Base-by-base conservation (phyloP, 2,113 vertebrate species). In the Ia io region DNA sequence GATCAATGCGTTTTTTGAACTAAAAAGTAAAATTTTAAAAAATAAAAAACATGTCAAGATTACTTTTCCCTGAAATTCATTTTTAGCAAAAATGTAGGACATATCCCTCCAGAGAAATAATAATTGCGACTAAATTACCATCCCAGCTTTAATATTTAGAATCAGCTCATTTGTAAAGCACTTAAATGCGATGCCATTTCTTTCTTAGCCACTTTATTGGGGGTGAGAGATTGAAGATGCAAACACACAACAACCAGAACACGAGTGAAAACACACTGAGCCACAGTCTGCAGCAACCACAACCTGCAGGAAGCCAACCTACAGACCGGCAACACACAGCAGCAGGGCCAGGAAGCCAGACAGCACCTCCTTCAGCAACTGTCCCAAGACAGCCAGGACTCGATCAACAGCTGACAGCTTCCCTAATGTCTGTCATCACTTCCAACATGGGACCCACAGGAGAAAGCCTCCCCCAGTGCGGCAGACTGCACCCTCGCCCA, bases 271-370 rank as follows among this genome's bases (percentile, higher is more conserved):
- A 10, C 6, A 35, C 69, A 3, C 30, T 4, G 8, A 23, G 30
- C 30, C 51, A 35, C 25, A 37, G 35, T 3, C 80, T 25, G 9
- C 6, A 49, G 35, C 17, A 28, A 9, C 35, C 2, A 17, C 30
- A 4, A 0, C 23, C 4, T 2, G 32, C 8, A 61, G 40, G 17
- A 74, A 65, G 69, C 53, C 16, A 25, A 20, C 5, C 14, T 17
- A 23, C 0, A 2, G 37, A 12, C 74, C 44, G 0, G 16, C 47
- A 3, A 13, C 5, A 12, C 0, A 1, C 17, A 42, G 3, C 17
- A 30, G 14, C 16, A 28, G 2, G 20, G 13, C 28, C 42, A 5
- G 9, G 14, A 59, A n/a, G 11, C 13, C 11, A 30, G 51, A 16
- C 23, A 16, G 35, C 5, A 23, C n/a, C 20, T 3, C 17, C 9